Base-by-base conservation (phyloP, 2,797 vertebrate species). In the Sus cebifrons region DNA sequence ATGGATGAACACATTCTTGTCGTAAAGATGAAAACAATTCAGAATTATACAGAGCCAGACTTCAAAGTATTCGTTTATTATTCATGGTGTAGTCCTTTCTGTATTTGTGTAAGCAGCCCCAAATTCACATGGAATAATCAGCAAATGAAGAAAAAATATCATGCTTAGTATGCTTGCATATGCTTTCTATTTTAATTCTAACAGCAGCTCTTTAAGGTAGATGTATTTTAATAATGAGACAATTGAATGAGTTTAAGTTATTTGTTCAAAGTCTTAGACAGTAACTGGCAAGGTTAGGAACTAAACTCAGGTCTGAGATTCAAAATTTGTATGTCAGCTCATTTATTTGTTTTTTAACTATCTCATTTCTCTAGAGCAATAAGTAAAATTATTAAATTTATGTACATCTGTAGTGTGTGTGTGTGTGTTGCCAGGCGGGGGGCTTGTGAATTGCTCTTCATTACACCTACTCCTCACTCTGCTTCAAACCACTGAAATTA, bases 171-270 rank as follows among this genome's bases (percentile, higher is more conserved):
- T 9, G 10, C 92, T 68, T 70, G 81, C 54, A 16, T 27, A 21
- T 25, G 40, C 27, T 91, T 89, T 89, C 40, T 79, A 62, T 89
- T 92, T 49, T 40, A n/a, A 86, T 64, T 44, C 65, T 84, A 60
- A 67, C 13, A 67, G 27, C 21, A 87, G 7, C n/a, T 21, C n/a
- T 6, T 0, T 62, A 88, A 88, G 27, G 71, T 23, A 77, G 8
- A 32, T 49, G 52, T 88, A 49, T 68, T 95, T 86, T 23, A 94
- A 73, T 88, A 49, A 62, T 62, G 21, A 74, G 71, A 15, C 23
- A 17, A 2, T 8, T 32, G 73, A 84, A 74, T 74, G 44, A 93
- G 71, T 10, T n/a, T 56, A 82, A 75, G 32, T 58, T 52, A 36
- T 8, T 27, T 65, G 21, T 70, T 16, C 15, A 84, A 68, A 87